These are phyloP conservation scores for Pyrrhia umbra DNA, from an alignment of 2,888 invertebrate genomes.

Conservation along the genomic window DNA sequence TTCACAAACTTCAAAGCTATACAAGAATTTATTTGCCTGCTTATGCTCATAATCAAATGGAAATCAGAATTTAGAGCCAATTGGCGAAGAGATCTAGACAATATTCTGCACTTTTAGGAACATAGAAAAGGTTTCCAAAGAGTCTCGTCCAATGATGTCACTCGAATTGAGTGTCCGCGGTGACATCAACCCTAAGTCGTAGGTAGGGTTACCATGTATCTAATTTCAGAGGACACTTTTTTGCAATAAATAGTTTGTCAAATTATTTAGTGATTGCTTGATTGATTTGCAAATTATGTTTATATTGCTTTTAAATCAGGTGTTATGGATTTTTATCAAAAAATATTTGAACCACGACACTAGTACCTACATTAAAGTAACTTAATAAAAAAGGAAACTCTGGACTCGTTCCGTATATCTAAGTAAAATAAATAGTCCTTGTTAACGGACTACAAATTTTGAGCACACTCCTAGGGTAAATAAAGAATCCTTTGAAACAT, in stretches of 20 bases:
- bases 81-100: not conserved
- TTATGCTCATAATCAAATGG: not conserved
- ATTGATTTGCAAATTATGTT: not conserved
- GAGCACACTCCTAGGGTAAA: too few relatives aligned
- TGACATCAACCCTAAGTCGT: constrained; percentile 32
- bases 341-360: too few relatives aligned
- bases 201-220: constrained; percentile 9
- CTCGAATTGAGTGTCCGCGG: constrained; percentile 20
- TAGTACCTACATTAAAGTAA: too few relatives aligned
- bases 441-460: too few relatives aligned
- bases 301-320: too few relatives aligned
- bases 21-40: not conserved
- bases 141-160: constrained; percentile 39
- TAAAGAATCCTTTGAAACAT: too few relatives aligned
- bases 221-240: not conserved
- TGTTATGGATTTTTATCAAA: too few relatives aligned
- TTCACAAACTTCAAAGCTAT: not conserved
- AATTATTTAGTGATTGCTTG: not conserved
- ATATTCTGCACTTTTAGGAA: constrained; percentile 12
- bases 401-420: too few relatives aligned
- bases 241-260: too few relatives aligned
- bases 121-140: constrained; percentile 23
- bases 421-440: too few relatives aligned
- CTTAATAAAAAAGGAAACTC: too few relatives aligned
- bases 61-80: constrained; percentile 2